These are phyloP conservation scores for Nansenia antarctica DNA, from an alignment of 2,113 vertebrate species.

Conservation along the genomic window DNA sequence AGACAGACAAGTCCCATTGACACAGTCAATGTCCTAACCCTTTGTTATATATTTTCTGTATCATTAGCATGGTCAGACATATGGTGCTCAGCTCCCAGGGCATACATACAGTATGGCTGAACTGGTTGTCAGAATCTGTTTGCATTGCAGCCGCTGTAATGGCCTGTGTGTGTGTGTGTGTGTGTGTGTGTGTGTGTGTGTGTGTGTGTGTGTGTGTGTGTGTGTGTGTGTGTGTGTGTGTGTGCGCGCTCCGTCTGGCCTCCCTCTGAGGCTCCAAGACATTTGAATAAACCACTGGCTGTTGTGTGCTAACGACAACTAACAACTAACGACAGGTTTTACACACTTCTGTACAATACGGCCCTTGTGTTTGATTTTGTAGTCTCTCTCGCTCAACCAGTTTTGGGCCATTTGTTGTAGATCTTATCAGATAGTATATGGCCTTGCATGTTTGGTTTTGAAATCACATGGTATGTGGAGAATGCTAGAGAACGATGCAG, in stretches of 20 bases:
- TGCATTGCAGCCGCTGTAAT: background rate
- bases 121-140: background rate
- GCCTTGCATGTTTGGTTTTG: constrained; percentile 8
- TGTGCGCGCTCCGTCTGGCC: too few species aligned
- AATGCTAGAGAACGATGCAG: too few species aligned
- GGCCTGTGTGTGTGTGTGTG: background rate
- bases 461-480: constrained; percentile 18
- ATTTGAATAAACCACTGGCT: too few species aligned
- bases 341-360: background rate
- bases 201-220: background rate
- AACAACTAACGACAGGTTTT: too few species aligned
- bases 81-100: too few species aligned
- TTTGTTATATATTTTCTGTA: background rate
- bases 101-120: background rate
- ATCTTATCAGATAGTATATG: too few species aligned
- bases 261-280: too few species aligned
- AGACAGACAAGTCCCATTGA: too few species aligned
- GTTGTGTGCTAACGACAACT: too few species aligned
- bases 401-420: background rate
- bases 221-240: background rate
- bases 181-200: background rate
- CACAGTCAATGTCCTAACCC: background rate
- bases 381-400: background rate
- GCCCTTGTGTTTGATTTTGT: background rate
- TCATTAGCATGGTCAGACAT: background rate